Conservation (phyloP, 2,888 invertebrate species). For the Lamellibrachia satsuma region DNA sequence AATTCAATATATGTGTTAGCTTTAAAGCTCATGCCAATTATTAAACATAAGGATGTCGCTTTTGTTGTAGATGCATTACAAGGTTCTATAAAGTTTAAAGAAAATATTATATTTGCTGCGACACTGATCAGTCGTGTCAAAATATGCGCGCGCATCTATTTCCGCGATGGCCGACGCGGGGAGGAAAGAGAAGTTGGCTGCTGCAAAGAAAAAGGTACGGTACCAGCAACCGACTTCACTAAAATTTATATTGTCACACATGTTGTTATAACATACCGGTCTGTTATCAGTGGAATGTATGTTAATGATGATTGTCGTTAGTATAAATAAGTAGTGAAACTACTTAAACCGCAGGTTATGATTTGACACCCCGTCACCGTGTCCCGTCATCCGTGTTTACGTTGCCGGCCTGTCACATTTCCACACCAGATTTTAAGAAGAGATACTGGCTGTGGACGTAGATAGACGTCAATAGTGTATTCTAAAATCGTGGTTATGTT, state of each 20-base stretch:
- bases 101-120: background rate
- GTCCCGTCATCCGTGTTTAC: background rate
- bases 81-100: background rate
- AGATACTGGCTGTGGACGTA: background rate
- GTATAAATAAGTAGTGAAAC: background rate
- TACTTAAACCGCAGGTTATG: background rate
- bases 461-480: background rate
- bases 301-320: background rate
- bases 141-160: slow-evolving; percentile 17
- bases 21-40: background rate
- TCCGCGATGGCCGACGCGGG: slow-evolving; percentile 42
- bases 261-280: background rate
- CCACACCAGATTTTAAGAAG: background rate
- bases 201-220: slow-evolving; percentile 43
- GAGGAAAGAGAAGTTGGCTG: slow-evolving; percentile 43
- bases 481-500: background rate
- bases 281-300: background rate
- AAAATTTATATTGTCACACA: background rate
- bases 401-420: slow-evolving; percentile 17
- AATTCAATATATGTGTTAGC: background rate
- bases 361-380: background rate
- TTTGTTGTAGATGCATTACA: background rate
- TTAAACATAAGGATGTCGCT: background rate
- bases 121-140: slow-evolving; percentile 11
- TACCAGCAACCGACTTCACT: background rate